phyloP scores from a whole-genome alignment of 2,113 vertebrate species.

The Brachyhypopomus occidentalis region DNA sequence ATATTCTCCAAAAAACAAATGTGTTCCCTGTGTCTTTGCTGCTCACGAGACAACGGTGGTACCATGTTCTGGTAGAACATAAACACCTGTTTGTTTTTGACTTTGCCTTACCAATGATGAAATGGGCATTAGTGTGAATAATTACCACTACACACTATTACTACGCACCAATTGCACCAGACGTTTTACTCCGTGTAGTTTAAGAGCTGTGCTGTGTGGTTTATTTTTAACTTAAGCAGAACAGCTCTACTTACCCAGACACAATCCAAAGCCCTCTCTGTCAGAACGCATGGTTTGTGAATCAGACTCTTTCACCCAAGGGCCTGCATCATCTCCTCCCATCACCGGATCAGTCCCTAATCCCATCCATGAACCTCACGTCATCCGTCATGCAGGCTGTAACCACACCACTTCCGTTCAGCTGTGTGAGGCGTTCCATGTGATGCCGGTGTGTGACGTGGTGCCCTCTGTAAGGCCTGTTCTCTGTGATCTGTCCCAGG shows the following conservation, averaged over 20 bases:
- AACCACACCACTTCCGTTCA: background rate
- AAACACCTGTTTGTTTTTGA: too few species aligned
- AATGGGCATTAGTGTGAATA: background rate
- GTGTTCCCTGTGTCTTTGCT: too few species aligned
- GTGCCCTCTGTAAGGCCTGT: conserved; percentile 16
- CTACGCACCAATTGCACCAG: background rate
- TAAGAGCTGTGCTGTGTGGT: background rate
- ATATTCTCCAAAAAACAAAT: too few species aligned
- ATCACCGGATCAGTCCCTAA: background rate
- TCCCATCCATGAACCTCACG: background rate
- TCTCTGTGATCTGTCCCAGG: conserved; percentile 72
- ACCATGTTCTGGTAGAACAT: too few species aligned
- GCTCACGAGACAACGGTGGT: too few species aligned
- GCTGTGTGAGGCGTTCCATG: background rate
- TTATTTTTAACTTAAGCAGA: background rate
- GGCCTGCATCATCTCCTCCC: background rate
- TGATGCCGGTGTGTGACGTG: background rate
- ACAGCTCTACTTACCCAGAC: background rate
- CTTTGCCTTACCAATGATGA: background rate
- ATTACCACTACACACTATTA: too few species aligned
- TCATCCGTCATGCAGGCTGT: conserved; percentile 6
- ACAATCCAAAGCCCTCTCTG: background rate
- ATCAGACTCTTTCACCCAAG: conserved; percentile 18
- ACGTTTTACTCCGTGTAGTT: background rate
- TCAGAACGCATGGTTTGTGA: conserved; percentile 33